phyloP scores from a whole-genome alignment of 2,797 vertebrate genomes.

The Parauchenoglanis ngamensis region DNA sequence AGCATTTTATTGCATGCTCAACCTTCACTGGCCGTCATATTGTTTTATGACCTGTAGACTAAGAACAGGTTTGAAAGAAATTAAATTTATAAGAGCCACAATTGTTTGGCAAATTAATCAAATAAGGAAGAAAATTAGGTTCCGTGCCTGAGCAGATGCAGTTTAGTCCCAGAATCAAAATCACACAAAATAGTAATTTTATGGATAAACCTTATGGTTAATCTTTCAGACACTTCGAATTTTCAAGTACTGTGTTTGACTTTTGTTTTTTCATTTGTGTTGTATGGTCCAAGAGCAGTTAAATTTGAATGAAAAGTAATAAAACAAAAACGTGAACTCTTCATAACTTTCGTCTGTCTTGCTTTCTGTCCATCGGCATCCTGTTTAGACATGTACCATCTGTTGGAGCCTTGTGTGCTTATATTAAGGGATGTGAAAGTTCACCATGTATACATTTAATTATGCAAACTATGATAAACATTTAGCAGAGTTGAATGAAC shows the following conservation, averaged over 20 bases:
- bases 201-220: slow-evolving; percentile 29
- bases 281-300: slow-evolving; percentile 66
- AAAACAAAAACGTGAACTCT: slow-evolving; percentile 65
- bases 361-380: slow-evolving; percentile 13
- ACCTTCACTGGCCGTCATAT: slow-evolving; percentile 51
- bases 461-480: neutral
- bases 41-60: slow-evolving; percentile 9
- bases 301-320: slow-evolving; percentile 69
- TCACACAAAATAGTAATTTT: neutral
- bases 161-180: neutral
- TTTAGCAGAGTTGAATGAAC: neutral
- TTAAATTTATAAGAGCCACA: neutral
- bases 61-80: neutral
- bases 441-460: slow-evolving; percentile 13
- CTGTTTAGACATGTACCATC: slow-evolving; percentile 17
- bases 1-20: slow-evolving; percentile 68
- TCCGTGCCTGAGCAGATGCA: neutral
- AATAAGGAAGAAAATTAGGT: neutral
- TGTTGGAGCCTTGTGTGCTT: slow-evolving; percentile 24
- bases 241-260: slow-evolving; percentile 51
- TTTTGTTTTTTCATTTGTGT: slow-evolving; percentile 41
- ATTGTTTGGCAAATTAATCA: neutral
- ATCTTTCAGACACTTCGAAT: slow-evolving; percentile 51
- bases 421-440: slow-evolving; percentile 3
- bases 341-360: slow-evolving; percentile 33